Percentiles rank a stretch among this genome's conserved stretches.
Evolutionary conservation across 2,888 invertebrate species (phyloP).

Genomic region (Ceratothoa steindachneri): DNA sequence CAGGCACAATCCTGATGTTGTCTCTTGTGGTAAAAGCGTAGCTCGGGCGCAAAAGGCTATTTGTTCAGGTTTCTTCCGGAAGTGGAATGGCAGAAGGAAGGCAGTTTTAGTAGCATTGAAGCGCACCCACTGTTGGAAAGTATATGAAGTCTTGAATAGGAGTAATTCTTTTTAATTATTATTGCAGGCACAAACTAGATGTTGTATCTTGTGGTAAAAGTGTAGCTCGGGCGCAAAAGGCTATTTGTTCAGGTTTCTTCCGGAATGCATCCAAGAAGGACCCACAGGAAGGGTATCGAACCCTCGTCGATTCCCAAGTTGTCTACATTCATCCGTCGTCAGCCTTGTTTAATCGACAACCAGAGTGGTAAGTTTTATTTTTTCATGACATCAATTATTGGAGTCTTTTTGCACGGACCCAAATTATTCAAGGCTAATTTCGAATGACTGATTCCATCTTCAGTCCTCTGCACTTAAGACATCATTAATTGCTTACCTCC

Average conservation of each 20-base stretch:
- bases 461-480: too few species aligned
- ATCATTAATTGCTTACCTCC: too few species aligned
- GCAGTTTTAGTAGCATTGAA: too few species aligned
- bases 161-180: too few species aligned
- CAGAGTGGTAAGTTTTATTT: conserved; percentile 72
- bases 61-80: conserved; percentile 95
- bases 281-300: conserved; percentile 94
- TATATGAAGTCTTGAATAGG: too few species aligned
- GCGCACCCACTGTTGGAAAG: too few species aligned
- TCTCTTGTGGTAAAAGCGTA: conserved; percentile 92
- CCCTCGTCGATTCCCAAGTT: conserved; percentile 93
- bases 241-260: conserved; percentile 97
- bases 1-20: conserved; percentile 88
- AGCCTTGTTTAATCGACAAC: conserved; percentile 94
- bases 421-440: not conserved
- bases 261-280: conserved; percentile 98
- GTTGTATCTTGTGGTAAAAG: conserved; percentile 95
- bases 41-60: conserved; percentile 95
- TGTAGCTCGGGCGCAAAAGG: conserved; percentile 92
- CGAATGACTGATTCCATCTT: too few species aligned
- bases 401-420: not conserved
- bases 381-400: not conserved
- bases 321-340: conserved; percentile 99
- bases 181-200: conserved; percentile 75
- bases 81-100: too few species aligned